Evolutionary conservation across 1,140 invertebrate genomes (phyloP), one percentile per base, ranked within the genome.

Genomic region (Phenacoccus solenopsis): DNA sequence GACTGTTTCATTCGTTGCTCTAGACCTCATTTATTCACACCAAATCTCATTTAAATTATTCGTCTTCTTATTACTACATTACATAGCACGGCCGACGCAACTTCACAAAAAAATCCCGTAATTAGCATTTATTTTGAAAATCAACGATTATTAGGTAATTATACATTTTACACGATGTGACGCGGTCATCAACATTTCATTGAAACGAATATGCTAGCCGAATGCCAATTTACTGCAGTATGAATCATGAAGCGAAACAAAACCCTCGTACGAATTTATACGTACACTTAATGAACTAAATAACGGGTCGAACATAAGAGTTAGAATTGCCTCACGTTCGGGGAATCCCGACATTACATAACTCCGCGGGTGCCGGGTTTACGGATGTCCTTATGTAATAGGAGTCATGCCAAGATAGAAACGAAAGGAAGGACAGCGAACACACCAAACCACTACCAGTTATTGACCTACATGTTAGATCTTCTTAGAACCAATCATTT

Each of bases 371-470:
- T 49, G 20, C 38, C 38, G 38, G 38, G 38, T 49, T 49, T 49
- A 49, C 38, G 38, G 38, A 49, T 49, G 38, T 49, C 38, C 38
- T 49, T 49, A 49, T 49, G 38, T 49, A 49, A 49, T 49, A 49
- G 38, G 38, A 49, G 38, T 49, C 38, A 49, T 49, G 38, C 38
- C 38, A 49, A 49, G 38, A 49, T 16, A 4, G 38, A 49, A 49
- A 49, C 38, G 38, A 49, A 49, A 49, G 38, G 38, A 49, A 49
- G 38, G 38, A 49, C 38, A 49, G 38, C 38, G 38, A n/a, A n/a
- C 16, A 4, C 38, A 49, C 4, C 38, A 2, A 49, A 16, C 5
- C 16, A 49, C 38, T 49, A 49, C 38, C 38, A 49, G 38, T 49
- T 49, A 49, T 49, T 49, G 38, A 49, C 38, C 38, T 49, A 49